A percentile compares a stretch with the other conserved stretches of the same genome.
Conservation (phyloP, 2,797 vertebrate species). For the Gephyroberyx darwinii region DNA sequence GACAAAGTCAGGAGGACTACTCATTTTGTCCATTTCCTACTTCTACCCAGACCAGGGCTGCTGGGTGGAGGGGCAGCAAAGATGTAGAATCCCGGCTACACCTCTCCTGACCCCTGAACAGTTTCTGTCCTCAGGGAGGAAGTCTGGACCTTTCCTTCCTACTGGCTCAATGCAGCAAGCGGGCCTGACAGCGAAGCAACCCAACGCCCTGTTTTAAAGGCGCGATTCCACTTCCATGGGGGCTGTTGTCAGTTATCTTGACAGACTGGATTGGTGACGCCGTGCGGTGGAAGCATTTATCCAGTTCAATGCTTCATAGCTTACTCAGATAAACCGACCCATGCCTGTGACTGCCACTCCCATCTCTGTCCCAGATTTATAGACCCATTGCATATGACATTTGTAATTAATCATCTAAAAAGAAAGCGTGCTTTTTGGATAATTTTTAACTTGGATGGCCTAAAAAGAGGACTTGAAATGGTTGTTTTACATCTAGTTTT, state of each 20-base stretch:
- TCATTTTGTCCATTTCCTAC: slow-evolving; percentile 46
- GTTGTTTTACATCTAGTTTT: slow-evolving; percentile 9
- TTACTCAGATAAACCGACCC: slow-evolving; percentile 18
- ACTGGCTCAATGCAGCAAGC: slow-evolving; percentile 13
- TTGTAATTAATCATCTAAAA: not conserved
- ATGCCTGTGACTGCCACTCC: slow-evolving; percentile 39
- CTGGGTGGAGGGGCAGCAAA: slow-evolving; percentile 30
- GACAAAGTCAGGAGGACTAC: slow-evolving; percentile 9
- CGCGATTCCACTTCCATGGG: slow-evolving; percentile 10
- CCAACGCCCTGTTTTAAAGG: slow-evolving; percentile 9
- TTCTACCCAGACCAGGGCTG: slow-evolving; percentile 14
- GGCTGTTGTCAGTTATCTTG: slow-evolving; percentile 44
- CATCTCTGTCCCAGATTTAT: not conserved
- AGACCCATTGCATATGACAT: not conserved
- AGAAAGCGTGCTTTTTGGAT: not conserved
- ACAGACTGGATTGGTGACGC: slow-evolving; percentile 57
- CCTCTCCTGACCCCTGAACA: slow-evolving; percentile 35
- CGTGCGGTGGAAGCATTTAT: slow-evolving; percentile 3
- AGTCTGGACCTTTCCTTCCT: slow-evolving; percentile 66
- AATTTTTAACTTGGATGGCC: not conserved
- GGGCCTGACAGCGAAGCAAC: slow-evolving; percentile 1
- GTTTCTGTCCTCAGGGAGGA: slow-evolving; percentile 54
- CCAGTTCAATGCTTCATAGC: not conserved
- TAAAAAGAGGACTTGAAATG: too few species aligned
- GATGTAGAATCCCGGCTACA: slow-evolving; percentile 23